Base-by-base conservation (phyloP, 2,888 invertebrate genomes). In the Lasioglossum lativentre region DNA sequence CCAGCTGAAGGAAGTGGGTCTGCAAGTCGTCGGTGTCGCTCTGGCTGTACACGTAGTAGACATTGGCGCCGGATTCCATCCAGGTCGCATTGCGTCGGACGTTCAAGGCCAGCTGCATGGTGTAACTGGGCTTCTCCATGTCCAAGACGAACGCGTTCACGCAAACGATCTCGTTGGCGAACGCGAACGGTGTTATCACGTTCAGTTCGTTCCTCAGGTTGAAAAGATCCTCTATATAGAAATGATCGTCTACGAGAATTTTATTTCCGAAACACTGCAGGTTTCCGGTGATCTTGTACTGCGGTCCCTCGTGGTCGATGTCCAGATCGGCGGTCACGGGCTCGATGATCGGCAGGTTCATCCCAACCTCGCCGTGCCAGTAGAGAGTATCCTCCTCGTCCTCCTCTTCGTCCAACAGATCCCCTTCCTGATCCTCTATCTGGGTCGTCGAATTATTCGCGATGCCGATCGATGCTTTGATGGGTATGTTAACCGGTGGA, bases 131-230 rank as follows among this genome's bases (percentile, higher is more conserved):
- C 93, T 83, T 95, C 90, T 87, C 96, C 93, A 89, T 95, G 92
- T 91, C 96, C 1, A 96, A 89, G 78, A 95, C 93, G 81, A 97
- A 95, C 71, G 96, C 95, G 72, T 96, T 96, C 56, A 95, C 93
- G 0, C 96, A 96, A 80, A 95, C 95, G 34, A 97, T 94, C 85
- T 96, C 95, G 86, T 95, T 95, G 84, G 94, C 95, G 47, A 89
- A 92, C 6, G 90, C 80, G 84, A 96, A 97, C 0, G 97, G 96
- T 0, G 97, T 96, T 14, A 94, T 95, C 0, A 97, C 91, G 80
- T 95, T 96, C 23, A 97, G 92, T 19, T 96, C 95, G 93, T 97
- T 97, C 80, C 96, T 95, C 88, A 96, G 95, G 73, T 95, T 93
- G 79, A 96, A 95, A 68, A 96, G 95, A 87, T 96, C 95, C 95